phyloP scores from a whole-genome alignment of 2,797 vertebrate genomes.

The Artibeus lituratus region DNA sequence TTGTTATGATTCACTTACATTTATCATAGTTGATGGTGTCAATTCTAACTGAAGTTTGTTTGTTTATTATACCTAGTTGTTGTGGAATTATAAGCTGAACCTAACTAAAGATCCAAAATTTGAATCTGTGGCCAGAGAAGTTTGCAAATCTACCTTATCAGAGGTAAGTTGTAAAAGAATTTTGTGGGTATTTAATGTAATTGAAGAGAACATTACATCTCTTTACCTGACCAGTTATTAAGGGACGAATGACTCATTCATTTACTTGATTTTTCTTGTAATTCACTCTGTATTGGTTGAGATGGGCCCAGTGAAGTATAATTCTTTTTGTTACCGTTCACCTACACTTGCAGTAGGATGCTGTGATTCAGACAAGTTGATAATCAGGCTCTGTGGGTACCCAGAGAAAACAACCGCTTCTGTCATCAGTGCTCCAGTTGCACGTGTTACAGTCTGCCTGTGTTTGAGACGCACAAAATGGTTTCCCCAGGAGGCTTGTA shows the following conservation, averaged over 20 bases:
- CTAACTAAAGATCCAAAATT: conserved; percentile 96
- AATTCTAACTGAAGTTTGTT: conserved; percentile 6
- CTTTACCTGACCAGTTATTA: not conserved
- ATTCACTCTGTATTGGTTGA: conserved; percentile 7
- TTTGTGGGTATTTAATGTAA: not conserved
- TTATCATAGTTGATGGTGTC: not conserved
- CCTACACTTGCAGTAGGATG: not conserved
- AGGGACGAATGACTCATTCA: not conserved
- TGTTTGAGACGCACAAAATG: not conserved
- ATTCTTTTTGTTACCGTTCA: not conserved
- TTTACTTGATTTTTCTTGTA: not conserved
- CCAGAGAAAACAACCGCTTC: not conserved
- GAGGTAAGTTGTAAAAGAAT: conserved; percentile 83
- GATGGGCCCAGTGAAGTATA: not conserved
- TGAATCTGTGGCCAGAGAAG: conserved; percentile 93
- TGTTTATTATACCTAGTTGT: conserved; percentile 78
- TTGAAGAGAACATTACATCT: conserved; percentile 13
- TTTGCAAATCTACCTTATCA: conserved; percentile 92
- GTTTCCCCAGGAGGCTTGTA: not conserved
- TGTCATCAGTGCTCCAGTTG: not conserved
- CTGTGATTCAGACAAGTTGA: not conserved
- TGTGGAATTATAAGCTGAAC: conserved; percentile 97
- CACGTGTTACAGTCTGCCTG: not conserved
- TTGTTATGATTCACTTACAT: not conserved
- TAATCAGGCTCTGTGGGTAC: not conserved